Percentiles rank a stretch among this genome's conserved stretches.
phyloP scores from a whole-genome alignment of 1,140 invertebrate genomes.

The Nomia melanderi region DNA sequence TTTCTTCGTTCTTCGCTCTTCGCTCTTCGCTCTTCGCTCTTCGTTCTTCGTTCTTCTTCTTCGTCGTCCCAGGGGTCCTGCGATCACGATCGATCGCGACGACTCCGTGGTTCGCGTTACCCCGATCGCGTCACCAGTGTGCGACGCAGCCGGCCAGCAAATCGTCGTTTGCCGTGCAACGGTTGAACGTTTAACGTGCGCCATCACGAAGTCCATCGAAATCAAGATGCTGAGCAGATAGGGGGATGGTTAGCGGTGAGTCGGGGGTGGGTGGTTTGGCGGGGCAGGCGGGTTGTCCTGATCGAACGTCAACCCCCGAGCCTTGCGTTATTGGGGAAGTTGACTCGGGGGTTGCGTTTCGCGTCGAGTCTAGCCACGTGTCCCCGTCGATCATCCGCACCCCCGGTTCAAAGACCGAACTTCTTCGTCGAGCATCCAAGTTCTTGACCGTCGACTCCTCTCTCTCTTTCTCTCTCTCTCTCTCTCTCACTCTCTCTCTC shows the following conservation, averaged over 20 bases:
- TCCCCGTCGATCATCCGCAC: too few relatives aligned
- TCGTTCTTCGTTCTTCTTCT: neutral
- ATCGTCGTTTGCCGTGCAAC: slow-evolving; percentile 8
- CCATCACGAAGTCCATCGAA: slow-evolving; percentile 37
- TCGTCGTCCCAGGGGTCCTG: neutral
- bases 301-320: slow-evolving; percentile 25
- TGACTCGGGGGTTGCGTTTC: slow-evolving; percentile 20
- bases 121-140: too few relatives aligned
- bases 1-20: slow-evolving; percentile 4
- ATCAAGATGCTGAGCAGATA: neutral
- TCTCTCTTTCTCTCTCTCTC: neutral
- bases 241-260: too few relatives aligned
- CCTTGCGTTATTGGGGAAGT: slow-evolving; percentile 48
- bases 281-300: too few relatives aligned
- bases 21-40: slow-evolving; percentile 4
- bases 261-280: too few relatives aligned
- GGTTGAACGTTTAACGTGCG: neutral
- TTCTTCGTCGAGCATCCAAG: neutral
- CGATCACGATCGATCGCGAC: too few relatives aligned
- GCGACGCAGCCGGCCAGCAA: slow-evolving; percentile 20
- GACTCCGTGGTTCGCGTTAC: too few relatives aligned
- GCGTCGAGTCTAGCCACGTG: too few relatives aligned
- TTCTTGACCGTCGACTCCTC: slow-evolving; percentile 27
- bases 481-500: too few relatives aligned
- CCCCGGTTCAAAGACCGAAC: neutral